phyloP scores from a whole-genome alignment of 2,113 vertebrate species.

The Plecturocebus donacophilus region DNA sequence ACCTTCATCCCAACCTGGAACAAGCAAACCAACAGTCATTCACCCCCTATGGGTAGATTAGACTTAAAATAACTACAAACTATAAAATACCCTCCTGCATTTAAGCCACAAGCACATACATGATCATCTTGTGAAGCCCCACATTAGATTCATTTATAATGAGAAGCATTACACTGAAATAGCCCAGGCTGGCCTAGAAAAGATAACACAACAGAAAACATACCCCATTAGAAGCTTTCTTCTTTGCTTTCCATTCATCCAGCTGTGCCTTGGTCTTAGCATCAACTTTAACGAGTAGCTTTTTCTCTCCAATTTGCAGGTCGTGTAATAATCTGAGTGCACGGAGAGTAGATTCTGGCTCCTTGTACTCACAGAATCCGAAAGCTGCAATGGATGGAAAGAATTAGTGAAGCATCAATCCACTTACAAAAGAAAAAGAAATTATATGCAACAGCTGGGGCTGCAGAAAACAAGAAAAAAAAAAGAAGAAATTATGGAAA shows the following conservation, averaged over 20 bases:
- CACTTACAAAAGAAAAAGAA: conserved; percentile 3
- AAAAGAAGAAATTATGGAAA: background rate
- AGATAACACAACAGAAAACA: conserved; percentile 61
- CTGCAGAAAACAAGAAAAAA: background rate
- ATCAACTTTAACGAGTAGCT: conserved; percentile 98
- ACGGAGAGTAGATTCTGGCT: conserved; percentile 97
- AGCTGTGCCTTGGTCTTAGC: conserved; percentile 99
- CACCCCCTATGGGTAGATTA: conserved; percentile 72
- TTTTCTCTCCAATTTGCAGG: conserved; percentile 97
- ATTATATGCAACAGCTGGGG: too few species aligned
- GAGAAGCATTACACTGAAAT: background rate
- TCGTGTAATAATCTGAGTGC: conserved; percentile 96
- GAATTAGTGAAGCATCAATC: conserved; percentile 37
- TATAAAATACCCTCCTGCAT: conserved; percentile 44
- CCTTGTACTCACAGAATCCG: conserved; percentile 99
- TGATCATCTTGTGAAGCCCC: conserved; percentile 23
- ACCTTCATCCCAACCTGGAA: conserved; percentile 78
- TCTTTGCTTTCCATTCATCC: conserved; percentile 99
- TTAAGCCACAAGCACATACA: conserved; percentile 41
- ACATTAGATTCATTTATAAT: background rate
- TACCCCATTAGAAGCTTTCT: conserved; percentile 95
- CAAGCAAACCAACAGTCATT: conserved; percentile 77
- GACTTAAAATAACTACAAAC: conserved; percentile 58
- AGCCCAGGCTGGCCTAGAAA: background rate
- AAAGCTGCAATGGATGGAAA: conserved; percentile 88